Evolutionary conservation across 2,888 invertebrate genomes (phyloP), one percentile per base, ranked within the genome.

Genomic region (Gari tellinella): DNA sequence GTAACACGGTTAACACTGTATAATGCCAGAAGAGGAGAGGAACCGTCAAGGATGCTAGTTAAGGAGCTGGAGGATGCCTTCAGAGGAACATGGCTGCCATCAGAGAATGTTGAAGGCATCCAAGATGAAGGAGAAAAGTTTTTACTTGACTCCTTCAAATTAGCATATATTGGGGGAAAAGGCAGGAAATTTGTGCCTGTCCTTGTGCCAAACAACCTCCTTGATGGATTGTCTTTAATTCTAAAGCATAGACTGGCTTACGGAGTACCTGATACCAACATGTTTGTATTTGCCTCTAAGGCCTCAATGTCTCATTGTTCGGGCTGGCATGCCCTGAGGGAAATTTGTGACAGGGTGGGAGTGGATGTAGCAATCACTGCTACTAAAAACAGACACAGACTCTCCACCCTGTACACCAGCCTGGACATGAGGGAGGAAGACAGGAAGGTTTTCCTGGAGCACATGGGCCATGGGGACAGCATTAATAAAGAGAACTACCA

Each of bases 401-500:
- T 56, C 0, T 82, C 80, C 19, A 62, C 80, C 21, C 37, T 80
- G 12, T 80, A 63, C 60, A 65, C 78, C 15, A 67, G 67, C 43
- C 38, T 78, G 17, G 69, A 78, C 41, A 81, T 81, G 78, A 37
- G 49, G 4, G 48, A 38, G n/a, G 37, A 40, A 37, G 62, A 74
- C 26, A 65, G 56, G 31, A 49, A 49, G 41, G 49, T 74, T 7
- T 80, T 73, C 17, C 52, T 74, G 31, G 64, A 72, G 15, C 79
- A 81, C 45, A 41, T 80, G 46, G 76, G 74, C 2, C 76, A 81
- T 58, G 66, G 64, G 14, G 57, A 57, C 25, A 7, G 48, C 1
- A 77, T 80, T 15, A 79, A 76, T 37, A 73, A 63, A 48, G 72
- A 81, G 5, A 79, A 81, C 49, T 81, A 81, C 53, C 69, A 76